These are phyloP conservation scores for Spisula solida DNA, from an alignment of 2,888 invertebrate species.

Conservation along the genomic window DNA sequence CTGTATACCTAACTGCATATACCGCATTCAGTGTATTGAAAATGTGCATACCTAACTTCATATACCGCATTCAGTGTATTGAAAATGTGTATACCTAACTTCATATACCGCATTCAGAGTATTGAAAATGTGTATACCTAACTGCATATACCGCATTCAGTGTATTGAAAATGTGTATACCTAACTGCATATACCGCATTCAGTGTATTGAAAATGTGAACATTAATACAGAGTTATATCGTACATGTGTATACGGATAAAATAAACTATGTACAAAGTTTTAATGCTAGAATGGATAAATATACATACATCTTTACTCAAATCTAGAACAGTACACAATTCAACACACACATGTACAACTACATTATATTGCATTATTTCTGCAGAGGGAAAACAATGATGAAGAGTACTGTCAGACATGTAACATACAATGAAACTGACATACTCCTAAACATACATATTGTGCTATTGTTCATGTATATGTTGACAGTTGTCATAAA, in stretches of 20 bases:
- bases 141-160: not conserved
- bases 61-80: not conserved
- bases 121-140: not conserved
- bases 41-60: not conserved
- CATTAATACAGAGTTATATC: not conserved
- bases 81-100: not conserved
- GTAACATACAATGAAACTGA: not conserved
- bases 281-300: not conserved
- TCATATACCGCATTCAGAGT: not conserved
- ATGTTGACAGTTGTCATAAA: not conserved
- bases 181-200: not conserved
- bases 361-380: slow-evolving; percentile 1
- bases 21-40: no score
- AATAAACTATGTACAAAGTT: not conserved
- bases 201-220: not conserved
- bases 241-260: not conserved
- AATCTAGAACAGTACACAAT: not conserved
- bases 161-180: not conserved
- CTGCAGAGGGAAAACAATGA: not conserved
- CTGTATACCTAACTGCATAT: not conserved
- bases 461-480: not conserved
- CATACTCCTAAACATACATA: not conserved
- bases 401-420: not conserved
- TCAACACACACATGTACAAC: not conserved
- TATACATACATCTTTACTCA: not conserved